These are phyloP conservation scores for Danaus plexippus DNA, from an alignment of 1,140 invertebrate species.

Conservation along the genomic window DNA sequence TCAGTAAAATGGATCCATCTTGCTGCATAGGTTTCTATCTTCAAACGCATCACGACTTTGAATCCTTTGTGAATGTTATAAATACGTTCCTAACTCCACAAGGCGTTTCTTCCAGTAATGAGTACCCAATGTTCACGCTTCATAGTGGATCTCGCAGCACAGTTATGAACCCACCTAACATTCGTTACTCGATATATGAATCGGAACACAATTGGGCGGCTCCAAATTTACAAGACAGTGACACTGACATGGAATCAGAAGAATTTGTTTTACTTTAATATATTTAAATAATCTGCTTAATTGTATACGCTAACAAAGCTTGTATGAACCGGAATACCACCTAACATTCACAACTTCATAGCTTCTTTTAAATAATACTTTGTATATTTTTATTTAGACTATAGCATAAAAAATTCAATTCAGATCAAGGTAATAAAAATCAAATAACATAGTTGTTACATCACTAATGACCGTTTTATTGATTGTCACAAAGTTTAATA, in stretches of 20 bases:
- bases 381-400: no score
- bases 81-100: conserved; percentile 74
- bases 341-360: no score
- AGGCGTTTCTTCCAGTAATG: conserved; percentile 74
- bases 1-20: conserved; percentile 93
- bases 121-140: conserved; percentile 88
- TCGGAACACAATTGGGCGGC: conserved; percentile 62
- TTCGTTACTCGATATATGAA: conserved; percentile 71
- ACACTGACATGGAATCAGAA: conserved; percentile 79
- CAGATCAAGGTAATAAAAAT: no score
- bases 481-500: no score
- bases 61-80: conserved; percentile 80
- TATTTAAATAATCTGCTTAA: conserved; percentile 11
- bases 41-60: conserved; percentile 82
- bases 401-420: no score
- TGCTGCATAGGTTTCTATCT: conserved; percentile 95
- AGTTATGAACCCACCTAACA: conserved; percentile 70
- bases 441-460: no score
- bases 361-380: no score
- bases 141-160: conserved; percentile 78
- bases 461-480: no score
- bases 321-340: background rate
- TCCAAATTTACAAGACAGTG: conserved; percentile 72
- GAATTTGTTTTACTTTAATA: conserved; percentile 78
- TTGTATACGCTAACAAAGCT: conserved; percentile 10